These are phyloP conservation scores for Urocynchramus pylzowi DNA, from an alignment of 2,113 vertebrate genomes.

Conservation along the genomic window DNA sequence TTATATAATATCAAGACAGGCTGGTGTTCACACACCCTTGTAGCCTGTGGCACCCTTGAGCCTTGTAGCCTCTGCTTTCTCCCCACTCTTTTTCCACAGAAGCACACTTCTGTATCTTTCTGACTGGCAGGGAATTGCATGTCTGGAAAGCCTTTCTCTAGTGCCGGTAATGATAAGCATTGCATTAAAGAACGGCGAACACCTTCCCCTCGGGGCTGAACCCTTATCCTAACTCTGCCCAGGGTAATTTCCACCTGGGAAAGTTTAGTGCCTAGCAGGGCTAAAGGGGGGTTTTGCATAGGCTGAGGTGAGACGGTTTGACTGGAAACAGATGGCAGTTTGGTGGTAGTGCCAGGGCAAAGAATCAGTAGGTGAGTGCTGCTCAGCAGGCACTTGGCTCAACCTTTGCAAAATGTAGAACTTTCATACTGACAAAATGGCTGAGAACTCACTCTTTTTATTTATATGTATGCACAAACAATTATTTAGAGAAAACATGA, in stretches of 20 bases:
- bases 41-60: neutral
- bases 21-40: neutral
- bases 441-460: neutral
- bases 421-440: neutral
- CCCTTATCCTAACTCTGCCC: neutral
- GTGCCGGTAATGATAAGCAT: neutral
- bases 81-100: neutral
- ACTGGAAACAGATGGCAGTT: neutral
- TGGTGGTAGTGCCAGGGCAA: neutral
- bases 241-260: neutral
- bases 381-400: neutral
- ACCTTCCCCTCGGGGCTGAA: neutral
- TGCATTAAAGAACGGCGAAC: neutral
- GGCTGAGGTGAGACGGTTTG: neutral
- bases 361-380: neutral
- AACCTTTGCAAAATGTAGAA: neutral
- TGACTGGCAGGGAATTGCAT: neutral
- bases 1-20: neutral
- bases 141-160: neutral
- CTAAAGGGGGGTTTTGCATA: rapidly evolving
- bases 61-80: neutral
- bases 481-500: neutral
- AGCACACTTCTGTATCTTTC: neutral
- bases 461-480: neutral
- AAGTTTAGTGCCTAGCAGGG: neutral